phyloP scores from a whole-genome alignment of 92 coral and sea anemone species.

The Phenganax subtilis region DNA sequence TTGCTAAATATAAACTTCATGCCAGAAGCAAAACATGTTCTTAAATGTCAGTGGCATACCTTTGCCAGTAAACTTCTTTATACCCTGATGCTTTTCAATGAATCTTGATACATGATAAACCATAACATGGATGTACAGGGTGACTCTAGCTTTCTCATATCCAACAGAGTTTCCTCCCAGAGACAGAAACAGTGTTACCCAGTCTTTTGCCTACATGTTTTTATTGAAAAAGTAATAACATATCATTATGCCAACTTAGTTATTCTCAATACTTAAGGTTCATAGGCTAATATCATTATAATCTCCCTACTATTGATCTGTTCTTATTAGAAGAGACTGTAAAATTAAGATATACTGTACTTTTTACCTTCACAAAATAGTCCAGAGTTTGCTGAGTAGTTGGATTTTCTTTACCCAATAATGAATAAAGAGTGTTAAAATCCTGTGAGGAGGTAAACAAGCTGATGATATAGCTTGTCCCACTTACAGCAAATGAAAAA shows the following conservation, averaged over 20 bases:
- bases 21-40: background rate
- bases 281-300: background rate
- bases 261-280: background rate
- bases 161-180: constrained; percentile 30
- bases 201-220: constrained; percentile 35
- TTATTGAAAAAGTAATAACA: background rate
- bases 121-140: constrained; percentile 47
- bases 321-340: too few relatives aligned
- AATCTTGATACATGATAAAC: constrained; percentile 44
- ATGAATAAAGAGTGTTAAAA: constrained; percentile 27
- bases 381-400: constrained; percentile 23
- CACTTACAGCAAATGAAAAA: background rate
- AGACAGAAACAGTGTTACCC: constrained; percentile 46
- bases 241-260: background rate
- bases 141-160: background rate
- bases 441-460: constrained; percentile 11
- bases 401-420: constrained; percentile 33
- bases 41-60: constrained; percentile 24
- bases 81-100: constrained; percentile 41
- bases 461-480: background rate
- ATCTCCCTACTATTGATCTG: background rate
- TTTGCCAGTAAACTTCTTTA: constrained; percentile 51
- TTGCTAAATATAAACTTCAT: background rate
- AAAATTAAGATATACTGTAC: too few relatives aligned
- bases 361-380: constrained; percentile 39